These are phyloP conservation scores for Drosophila stalkeri DNA, from an alignment of 2,888 invertebrate species.

Conservation along the genomic window DNA sequence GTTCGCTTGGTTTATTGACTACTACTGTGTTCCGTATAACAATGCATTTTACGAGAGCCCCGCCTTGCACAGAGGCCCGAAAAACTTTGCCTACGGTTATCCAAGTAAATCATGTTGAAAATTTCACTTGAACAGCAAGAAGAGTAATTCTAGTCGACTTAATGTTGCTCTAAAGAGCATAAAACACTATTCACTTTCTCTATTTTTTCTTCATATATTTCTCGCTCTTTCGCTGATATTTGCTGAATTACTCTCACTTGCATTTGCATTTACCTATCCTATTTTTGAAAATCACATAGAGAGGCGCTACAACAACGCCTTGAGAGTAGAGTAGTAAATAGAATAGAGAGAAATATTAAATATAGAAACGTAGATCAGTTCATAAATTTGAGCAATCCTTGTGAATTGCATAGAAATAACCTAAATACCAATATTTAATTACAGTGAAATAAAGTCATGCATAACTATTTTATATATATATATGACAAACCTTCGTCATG, in stretches of 20 bases:
- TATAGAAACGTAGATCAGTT: neutral
- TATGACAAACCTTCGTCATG: neutral
- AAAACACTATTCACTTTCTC: neutral
- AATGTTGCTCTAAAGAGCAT: constrained; percentile 30
- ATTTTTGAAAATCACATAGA: neutral
- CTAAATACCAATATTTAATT: neutral
- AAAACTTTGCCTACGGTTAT: constrained; percentile 20
- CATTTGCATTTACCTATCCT: neutral
- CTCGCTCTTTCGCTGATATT: neutral
- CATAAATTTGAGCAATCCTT: no score
- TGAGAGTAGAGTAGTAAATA: neutral
- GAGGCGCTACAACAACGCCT: neutral
- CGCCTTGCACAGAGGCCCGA: constrained; percentile 4
- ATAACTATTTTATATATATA: neutral
- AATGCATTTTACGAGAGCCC: constrained; percentile 45
- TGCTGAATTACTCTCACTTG: neutral
- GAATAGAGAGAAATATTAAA: neutral
- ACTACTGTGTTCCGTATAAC: constrained; percentile 68
- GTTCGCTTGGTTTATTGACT: constrained; percentile 28
- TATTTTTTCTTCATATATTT: constrained; percentile 1
- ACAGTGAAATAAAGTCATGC: neutral
- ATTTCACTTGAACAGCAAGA: constrained; percentile 60
- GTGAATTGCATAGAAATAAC: neutral
- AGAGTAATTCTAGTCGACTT: constrained; percentile 25
- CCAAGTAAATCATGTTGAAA: constrained; percentile 66